A percentile compares a stretch with the other conserved stretches of the same genome.
phyloP scores from a whole-genome alignment of 2,797 vertebrate genomes.

The Crax fasciolata region DNA sequence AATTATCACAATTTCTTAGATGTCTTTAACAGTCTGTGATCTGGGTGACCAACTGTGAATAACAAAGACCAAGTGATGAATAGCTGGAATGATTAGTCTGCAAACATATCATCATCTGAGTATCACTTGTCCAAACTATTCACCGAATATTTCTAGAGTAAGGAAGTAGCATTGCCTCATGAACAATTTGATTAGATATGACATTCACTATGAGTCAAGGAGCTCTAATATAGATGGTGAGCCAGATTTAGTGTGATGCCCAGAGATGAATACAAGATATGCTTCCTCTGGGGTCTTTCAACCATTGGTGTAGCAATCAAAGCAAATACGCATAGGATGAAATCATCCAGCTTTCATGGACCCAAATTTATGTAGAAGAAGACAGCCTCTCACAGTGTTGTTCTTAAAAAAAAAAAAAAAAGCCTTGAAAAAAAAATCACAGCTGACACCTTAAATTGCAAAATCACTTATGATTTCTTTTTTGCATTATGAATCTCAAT shows the following conservation, averaged over 20 bases:
- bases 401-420: not conserved
- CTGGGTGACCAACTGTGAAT: conserved; percentile 30
- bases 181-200: conserved; percentile 19
- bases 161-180: conserved; percentile 32
- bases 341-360: not conserved
- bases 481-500: not conserved
- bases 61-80: conserved; percentile 36
- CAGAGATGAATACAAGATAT: not conserved
- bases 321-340: not conserved
- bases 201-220: not conserved
- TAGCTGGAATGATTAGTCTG: conserved; percentile 57
- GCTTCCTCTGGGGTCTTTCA: not conserved
- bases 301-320: not conserved
- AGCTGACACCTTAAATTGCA: not conserved
- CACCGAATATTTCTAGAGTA: conserved; percentile 63
- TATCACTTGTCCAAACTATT: conserved; percentile 60
- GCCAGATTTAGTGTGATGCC: not conserved
- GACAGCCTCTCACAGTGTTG: not conserved
- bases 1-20: conserved; percentile 12
- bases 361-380: not conserved
- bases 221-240: not conserved
- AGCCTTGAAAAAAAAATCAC: not conserved
- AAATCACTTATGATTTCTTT: not conserved
- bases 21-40: not conserved
- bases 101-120: conserved; percentile 61